A percentile compares a stretch with the other conserved stretches of the same genome.
phyloP scores from a whole-genome alignment of 1,140 invertebrate genomes.

The Drosophila biarmipes region DNA sequence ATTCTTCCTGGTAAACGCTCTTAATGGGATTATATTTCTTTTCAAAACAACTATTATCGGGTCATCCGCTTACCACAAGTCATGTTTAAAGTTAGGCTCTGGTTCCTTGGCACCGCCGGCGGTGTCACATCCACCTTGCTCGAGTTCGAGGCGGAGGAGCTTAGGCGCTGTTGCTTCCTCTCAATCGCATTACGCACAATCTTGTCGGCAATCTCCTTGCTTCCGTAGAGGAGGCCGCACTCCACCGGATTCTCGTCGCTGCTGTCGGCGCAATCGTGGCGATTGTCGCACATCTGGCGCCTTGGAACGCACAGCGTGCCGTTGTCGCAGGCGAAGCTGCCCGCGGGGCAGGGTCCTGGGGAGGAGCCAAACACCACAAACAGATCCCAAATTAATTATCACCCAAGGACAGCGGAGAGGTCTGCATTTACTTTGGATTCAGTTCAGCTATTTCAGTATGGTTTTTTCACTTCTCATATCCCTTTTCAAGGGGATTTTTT shows the following conservation, averaged over 20 bases:
- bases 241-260: conserved; percentile 87
- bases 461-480: too few relatives aligned
- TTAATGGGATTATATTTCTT: too few relatives aligned
- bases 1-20: too few relatives aligned
- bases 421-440: conserved; percentile 3
- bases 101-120: conserved; percentile 36
- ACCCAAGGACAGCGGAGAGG: not conserved
- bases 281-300: conserved; percentile 88
- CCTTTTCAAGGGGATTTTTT: not conserved
- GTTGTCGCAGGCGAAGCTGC: conserved; percentile 89
- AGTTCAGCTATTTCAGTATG: not conserved
- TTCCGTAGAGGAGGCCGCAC: conserved; percentile 80
- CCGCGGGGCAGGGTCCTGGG: conserved; percentile 86
- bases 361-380: conserved; percentile 22
- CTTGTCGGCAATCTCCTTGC: conserved; percentile 76
- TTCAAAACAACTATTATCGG: not conserved
- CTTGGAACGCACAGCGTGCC: conserved; percentile 89
- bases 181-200: conserved; percentile 77
- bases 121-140: conserved; percentile 43
- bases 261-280: conserved; percentile 88
- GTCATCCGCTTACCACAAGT: conserved; percentile 53
- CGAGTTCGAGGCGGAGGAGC: conserved; percentile 33
- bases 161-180: conserved; percentile 56
- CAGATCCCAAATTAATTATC: conserved; percentile 26
- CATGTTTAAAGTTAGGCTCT: conserved; percentile 22